Evolutionary conservation across 2,888 invertebrate species (phyloP).

Genomic region (Orthosia incerta): DNA sequence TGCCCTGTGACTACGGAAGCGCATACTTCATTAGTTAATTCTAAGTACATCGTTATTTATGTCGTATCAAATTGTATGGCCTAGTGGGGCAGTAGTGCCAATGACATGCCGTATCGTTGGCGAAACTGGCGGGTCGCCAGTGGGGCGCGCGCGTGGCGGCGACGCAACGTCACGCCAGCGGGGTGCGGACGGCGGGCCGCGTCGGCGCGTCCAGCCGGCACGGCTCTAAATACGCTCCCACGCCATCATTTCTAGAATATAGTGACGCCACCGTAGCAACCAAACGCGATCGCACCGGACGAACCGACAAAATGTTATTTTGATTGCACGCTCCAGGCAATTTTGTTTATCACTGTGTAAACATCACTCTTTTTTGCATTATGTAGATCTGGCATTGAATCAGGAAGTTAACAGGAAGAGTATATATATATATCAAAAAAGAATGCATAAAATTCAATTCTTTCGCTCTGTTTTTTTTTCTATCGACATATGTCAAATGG

Average conservation of each 20-base stretch:
- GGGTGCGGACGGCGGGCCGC: conserved; percentile 48
- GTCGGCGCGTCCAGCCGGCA: conserved; percentile 53
- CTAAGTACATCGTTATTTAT: conserved; percentile 72
- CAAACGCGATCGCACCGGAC: conserved; percentile 39
- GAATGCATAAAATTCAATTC: too few relatives aligned
- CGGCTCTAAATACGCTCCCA: conserved; percentile 59
- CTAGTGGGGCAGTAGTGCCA: conserved; percentile 73
- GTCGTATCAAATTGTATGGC: conserved; percentile 69
- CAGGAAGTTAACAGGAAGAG: conserved; percentile 13
- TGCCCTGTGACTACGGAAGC: conserved; percentile 67
- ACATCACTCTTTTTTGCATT: conserved; percentile 1
- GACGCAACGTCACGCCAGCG: conserved; percentile 67
- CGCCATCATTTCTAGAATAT: conserved; percentile 67
- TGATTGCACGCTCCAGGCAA: conserved; percentile 37
- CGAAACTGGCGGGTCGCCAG: conserved; percentile 78
- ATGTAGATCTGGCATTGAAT: conserved; percentile 9
- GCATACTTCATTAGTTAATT: conserved; percentile 58
- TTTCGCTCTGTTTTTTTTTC: conserved; percentile 9
- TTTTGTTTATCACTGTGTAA: conserved; percentile 31
- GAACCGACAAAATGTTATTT: conserved; percentile 35
- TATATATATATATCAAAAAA: too few relatives aligned
- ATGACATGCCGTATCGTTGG: conserved; percentile 79
- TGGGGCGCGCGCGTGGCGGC: conserved; percentile 73
- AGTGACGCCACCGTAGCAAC: conserved; percentile 76
- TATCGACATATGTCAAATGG: conserved; percentile 16